These are phyloP conservation scores for Chloroceryle amazona DNA, from an alignment of 2,797 vertebrate genomes.

Conservation along the genomic window DNA sequence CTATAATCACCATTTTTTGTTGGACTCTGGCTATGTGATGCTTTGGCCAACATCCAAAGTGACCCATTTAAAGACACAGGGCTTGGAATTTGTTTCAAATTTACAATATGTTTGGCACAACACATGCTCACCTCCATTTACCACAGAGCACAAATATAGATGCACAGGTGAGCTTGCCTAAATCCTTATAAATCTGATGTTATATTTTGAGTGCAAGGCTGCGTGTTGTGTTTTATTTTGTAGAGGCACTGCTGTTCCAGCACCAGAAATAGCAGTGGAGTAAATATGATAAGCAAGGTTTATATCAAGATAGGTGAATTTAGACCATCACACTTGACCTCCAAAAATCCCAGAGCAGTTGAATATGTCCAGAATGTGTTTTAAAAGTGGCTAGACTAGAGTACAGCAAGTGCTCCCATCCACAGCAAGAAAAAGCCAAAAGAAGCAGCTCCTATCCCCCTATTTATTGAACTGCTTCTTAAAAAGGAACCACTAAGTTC, in stretches of 20 bases:
- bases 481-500: neutral
- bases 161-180: neutral
- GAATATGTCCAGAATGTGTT: neutral
- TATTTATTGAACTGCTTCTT: neutral
- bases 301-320: neutral
- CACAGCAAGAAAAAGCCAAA: neutral
- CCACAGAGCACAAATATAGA: fast-evolving
- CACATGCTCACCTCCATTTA: neutral
- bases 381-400: neutral
- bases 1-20: neutral
- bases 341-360: neutral
- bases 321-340: neutral
- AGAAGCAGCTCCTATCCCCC: fast-evolving
- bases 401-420: neutral
- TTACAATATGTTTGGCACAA: neutral
- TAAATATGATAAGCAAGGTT: neutral
- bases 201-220: fast-evolving
- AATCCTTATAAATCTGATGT: neutral
- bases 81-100: neutral
- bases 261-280: neutral
- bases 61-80: neutral
- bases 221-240: neutral
- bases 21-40: neutral
- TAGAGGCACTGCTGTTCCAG: neutral
- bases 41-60: neutral